phyloP scores from a whole-genome alignment of 2,797 vertebrate species.

The Sebastes melanostomus region DNA sequence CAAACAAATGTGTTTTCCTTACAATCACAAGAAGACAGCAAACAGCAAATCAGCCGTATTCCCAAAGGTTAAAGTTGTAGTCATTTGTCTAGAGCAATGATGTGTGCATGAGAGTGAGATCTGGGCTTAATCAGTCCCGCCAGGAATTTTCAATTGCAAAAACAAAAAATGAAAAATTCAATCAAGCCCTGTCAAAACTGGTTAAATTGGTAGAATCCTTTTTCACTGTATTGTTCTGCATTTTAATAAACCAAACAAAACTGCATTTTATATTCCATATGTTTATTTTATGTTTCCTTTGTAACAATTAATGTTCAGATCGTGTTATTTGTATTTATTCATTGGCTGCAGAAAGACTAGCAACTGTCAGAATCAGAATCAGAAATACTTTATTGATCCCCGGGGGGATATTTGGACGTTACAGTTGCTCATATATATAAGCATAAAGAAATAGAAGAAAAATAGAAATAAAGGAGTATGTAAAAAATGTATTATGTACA shows the following conservation, averaged over 20 bases:
- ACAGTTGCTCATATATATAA: no score
- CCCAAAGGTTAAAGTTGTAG: conserved; percentile 36
- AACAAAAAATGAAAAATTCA: background rate
- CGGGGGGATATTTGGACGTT: no score
- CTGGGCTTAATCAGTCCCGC: background rate
- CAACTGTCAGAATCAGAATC: background rate
- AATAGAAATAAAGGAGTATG: no score
- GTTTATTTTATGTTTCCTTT: background rate
- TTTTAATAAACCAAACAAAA: background rate
- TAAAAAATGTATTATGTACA: no score
- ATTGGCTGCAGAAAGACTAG: background rate
- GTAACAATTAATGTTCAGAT: background rate
- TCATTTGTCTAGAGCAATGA: conserved; percentile 16
- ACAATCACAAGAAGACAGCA: background rate
- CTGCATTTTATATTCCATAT: background rate
- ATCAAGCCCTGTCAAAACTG: background rate
- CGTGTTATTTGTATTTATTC: background rate
- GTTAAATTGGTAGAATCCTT: background rate
- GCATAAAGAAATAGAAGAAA: no score
- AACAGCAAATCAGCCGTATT: background rate
- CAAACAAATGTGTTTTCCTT: conserved; percentile 21
- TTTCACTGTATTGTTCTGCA: background rate
- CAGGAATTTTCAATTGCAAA: background rate
- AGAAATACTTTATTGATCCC: no score
- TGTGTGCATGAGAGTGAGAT: background rate